Base-by-base conservation (phyloP, 2,797 vertebrate species). In the Rhinogobio ventralis region DNA sequence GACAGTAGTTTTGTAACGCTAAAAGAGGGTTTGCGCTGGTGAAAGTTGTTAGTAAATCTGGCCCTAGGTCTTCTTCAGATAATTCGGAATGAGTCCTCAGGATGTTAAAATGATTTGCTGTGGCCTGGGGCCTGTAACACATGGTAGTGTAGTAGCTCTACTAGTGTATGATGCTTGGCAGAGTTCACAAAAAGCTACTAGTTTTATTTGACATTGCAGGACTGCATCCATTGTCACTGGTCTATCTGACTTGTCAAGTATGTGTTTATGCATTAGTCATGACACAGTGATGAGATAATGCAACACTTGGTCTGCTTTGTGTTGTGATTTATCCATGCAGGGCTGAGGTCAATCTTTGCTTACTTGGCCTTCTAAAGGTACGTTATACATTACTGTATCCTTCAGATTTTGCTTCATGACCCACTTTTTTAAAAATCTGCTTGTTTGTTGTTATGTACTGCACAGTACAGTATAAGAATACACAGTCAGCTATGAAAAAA, bases 231-330 rank as follows among this genome's bases (percentile, higher is more conserved):
- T 53, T 36, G 53, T 53, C 72, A 36, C 11, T 14, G 2, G 15
- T 53, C 19, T 30, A 36, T 74, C 72, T 33, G 19, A 53, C 19
- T 33, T 19, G 19, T 74, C 46, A 51, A 30, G 25, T 28, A 28
- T 14, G 23, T 51, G 49, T 74, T 33, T 74, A 15, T 30, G 60
- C 42, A 66, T 79, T 30, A 79, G 60, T 79, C 25, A 79, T 46
- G 25, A 28, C 46, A 42, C 55, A 79, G 19, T 49, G 19, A 79
- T 33, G 20, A 68, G 20, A n/a, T n/a, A n/a, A n/a, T n/a, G n/a
- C n/a, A n/a, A 39, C 10, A 20, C 20, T 39, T 15, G 19, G 46
- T 67, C n/a, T 28, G n/a, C 28, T 64, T 49, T 79, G 77, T 14
- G 45, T 23, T 66, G 62, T 49, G 28, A 67, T 79, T 79, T 66